phyloP scores from a whole-genome alignment of 1,140 invertebrate genomes.

The Cydia fagiglandana region DNA sequence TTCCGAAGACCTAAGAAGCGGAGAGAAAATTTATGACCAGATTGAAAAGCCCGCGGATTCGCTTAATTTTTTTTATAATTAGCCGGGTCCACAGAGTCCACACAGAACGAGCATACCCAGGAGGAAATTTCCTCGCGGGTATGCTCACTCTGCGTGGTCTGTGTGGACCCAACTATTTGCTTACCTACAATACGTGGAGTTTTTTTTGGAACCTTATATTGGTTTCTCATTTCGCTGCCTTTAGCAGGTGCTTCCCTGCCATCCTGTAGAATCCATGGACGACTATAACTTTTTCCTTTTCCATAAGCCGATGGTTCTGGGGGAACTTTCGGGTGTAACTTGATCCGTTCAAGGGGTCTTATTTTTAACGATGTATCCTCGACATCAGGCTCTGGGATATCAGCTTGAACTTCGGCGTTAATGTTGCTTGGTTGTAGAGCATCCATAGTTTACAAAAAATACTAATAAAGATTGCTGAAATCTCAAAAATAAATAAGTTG shows the following conservation, averaged over 20 bases:
- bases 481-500: neutral
- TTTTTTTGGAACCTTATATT: conserved; percentile 59
- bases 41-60: neutral
- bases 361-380: conserved; percentile 63
- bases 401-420: conserved; percentile 59
- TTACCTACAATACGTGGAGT: conserved; percentile 53
- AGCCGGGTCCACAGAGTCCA: too few species aligned
- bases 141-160: too few species aligned
- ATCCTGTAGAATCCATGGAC: conserved; percentile 71
- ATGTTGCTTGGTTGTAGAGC: conserved; percentile 33
- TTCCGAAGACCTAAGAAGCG: conserved; percentile 62
- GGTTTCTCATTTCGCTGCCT: conserved; percentile 69
- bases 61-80: too few species aligned
- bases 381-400: conserved; percentile 56
- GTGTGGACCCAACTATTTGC: too few species aligned
- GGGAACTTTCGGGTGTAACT: conserved; percentile 63
- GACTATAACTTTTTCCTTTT: conserved; percentile 67
- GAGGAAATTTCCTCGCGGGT: too few species aligned
- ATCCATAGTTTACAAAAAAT: conserved; percentile 35
- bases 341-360: conserved; percentile 64
- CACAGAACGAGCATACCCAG: too few species aligned
- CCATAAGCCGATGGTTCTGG: conserved; percentile 68
- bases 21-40: conserved; percentile 7
- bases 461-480: neutral
- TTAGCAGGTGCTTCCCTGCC: conserved; percentile 53